Conservation (phyloP, 2,113 vertebrate genomes). For the Nansenia antarctica region DNA sequence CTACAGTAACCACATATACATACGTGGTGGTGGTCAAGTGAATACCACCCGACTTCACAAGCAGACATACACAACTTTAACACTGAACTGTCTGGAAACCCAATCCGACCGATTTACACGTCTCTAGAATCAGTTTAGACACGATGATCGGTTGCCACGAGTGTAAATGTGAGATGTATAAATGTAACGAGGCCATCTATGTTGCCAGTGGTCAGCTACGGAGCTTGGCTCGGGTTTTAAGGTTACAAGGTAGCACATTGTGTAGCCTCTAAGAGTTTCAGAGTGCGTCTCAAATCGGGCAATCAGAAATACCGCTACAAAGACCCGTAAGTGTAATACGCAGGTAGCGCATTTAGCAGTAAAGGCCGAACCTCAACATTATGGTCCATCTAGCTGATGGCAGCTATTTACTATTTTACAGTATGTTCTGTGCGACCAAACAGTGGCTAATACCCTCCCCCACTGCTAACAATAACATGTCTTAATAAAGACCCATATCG, state of each 20-base stretch:
- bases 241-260: neutral
- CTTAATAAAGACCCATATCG: constrained; percentile 26
- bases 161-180: neutral
- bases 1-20: no score
- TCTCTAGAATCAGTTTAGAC: no score
- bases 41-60: no score
- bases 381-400: constrained; percentile 29
- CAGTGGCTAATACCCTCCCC: constrained; percentile 22
- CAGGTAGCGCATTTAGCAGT: neutral
- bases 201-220: neutral
- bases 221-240: neutral
- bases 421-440: constrained; percentile 21
- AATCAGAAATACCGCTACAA: neutral
- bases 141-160: no score
- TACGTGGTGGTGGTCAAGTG: no score
- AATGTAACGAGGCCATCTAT: neutral
- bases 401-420: constrained; percentile 24
- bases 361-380: constrained; percentile 54
- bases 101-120: no score
- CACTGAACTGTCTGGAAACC: no score
- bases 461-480: constrained; percentile 43
- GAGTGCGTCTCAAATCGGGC: neutral
- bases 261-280: no score
- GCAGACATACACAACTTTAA: no score
- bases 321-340: neutral